Evolutionary conservation across 2,888 invertebrate species (phyloP).

Genomic region (Ischnura elegans): DNA sequence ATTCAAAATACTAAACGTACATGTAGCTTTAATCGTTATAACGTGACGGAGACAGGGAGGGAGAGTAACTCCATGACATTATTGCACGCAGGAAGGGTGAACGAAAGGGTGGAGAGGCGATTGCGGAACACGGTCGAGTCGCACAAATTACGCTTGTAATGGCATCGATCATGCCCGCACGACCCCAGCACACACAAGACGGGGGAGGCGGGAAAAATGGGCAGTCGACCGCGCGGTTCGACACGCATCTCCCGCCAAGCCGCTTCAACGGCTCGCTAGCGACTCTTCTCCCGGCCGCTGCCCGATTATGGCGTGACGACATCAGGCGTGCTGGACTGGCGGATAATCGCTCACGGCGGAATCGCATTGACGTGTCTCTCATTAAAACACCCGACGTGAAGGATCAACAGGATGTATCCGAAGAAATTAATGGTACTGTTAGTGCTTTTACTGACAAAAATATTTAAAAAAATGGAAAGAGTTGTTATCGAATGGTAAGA

Average conservation of each 20-base stretch:
- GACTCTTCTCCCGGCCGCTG: not conserved
- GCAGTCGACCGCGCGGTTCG: not conserved
- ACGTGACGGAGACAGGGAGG: too few relatives aligned
- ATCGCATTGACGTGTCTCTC: not conserved
- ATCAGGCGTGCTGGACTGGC: not conserved
- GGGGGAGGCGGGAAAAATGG: not conserved
- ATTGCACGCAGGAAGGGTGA: not conserved
- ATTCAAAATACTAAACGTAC: too few relatives aligned
- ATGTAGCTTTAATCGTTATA: too few relatives aligned
- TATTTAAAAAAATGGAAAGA: not conserved
- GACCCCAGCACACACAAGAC: not conserved
- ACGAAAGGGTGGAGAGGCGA: not conserved
- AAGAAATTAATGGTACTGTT: not conserved
- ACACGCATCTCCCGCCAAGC: not conserved
- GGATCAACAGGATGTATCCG: not conserved
- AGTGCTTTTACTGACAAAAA: too few relatives aligned
- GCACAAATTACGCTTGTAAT: conserved; percentile 56
- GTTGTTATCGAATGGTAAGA: not conserved
- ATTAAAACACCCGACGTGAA: not conserved
- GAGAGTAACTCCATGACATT: not conserved
- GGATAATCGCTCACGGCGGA: not conserved
- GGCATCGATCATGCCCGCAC: conserved; percentile 10
- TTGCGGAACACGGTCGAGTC: conserved; percentile 9
- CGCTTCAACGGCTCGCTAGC: not conserved
- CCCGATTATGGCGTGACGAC: not conserved